Evolutionary conservation across 2,888 invertebrate genomes (phyloP), one percentile per base, ranked within the genome.

Genomic region (Buathra laborator): DNA sequence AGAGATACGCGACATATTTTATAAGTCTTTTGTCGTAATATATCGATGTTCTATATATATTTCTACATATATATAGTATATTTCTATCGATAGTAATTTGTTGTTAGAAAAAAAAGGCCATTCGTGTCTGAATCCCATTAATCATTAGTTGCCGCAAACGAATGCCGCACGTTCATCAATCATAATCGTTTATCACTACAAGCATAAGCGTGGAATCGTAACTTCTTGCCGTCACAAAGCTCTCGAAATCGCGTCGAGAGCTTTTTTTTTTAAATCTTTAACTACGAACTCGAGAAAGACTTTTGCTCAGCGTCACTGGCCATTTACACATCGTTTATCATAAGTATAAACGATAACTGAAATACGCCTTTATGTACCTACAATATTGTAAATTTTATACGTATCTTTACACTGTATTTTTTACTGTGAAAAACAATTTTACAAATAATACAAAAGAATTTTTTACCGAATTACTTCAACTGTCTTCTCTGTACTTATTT

Each of bases 321-420:
- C 77, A 79, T 81, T 46, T 74, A 64, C 44, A 77, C 5, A 37
- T 37, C 74, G 77, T 66, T 75, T 16, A 10, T 78, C 16, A 16
- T 32, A 51, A 85, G 53, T 56, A 29, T 56, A n/a, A 81, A 80
- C 37, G 56, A n/a, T 43, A 46, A 72, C 53, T 71, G 62, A 67
- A 83, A 48, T 62, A 78, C 53, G 72, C 72, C 67, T 46, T 78
- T 70, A 70, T 66, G 85, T 85, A 85, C 56, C 77, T 81, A 81
- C 19, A 68, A 48, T 77, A 79, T 71, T 77, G 71, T 82, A 85
- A 78, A 82, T 82, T 82, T 85, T 79, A 85, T 85, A 85, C 44
- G 81, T 85, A 81, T 79, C 79, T 85, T 66, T 82, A 85, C 79
- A 82, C 37, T 79, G 78, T 81, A 81, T 82, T 85, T 85, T 85